Conservation (phyloP, 1,140 invertebrate genomes). For the Zaprionus davidi region DNA sequence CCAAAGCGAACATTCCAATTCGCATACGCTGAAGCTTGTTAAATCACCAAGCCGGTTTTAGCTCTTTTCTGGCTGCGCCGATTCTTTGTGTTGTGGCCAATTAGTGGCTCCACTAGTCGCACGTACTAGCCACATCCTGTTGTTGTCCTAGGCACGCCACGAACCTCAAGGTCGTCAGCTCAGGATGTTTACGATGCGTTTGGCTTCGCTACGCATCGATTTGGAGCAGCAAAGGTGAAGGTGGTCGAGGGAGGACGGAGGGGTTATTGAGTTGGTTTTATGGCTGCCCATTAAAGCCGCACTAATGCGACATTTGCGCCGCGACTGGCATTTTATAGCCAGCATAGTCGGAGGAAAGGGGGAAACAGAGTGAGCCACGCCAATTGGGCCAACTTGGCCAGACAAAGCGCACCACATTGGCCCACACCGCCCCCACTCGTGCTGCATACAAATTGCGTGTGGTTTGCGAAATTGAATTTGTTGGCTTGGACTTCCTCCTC, state of each 20-base stretch:
- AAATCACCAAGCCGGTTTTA: conserved; percentile 7
- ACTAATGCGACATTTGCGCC: conserved; percentile 62
- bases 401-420: background rate
- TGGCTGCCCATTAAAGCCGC: conserved; percentile 58
- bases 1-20: background rate
- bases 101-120: background rate
- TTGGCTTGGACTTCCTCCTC: conserved; percentile 18
- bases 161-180: conserved; percentile 57
- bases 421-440: background rate
- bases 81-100: background rate
- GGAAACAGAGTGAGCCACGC: background rate
- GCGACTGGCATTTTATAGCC: conserved; percentile 55
- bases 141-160: background rate
- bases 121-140: conserved; percentile 49
- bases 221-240: background rate
- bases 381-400: background rate
- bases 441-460: conserved; percentile 69
- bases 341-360: conserved; percentile 28
- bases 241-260: background rate
- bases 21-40: background rate
- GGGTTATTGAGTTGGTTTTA: conserved; percentile 42
- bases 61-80: background rate
- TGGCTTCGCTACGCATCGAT: background rate
- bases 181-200: conserved; percentile 31
- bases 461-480: conserved; percentile 56